Conservation (phyloP, 2,113 vertebrate genomes). For the Columba livia region DNA sequence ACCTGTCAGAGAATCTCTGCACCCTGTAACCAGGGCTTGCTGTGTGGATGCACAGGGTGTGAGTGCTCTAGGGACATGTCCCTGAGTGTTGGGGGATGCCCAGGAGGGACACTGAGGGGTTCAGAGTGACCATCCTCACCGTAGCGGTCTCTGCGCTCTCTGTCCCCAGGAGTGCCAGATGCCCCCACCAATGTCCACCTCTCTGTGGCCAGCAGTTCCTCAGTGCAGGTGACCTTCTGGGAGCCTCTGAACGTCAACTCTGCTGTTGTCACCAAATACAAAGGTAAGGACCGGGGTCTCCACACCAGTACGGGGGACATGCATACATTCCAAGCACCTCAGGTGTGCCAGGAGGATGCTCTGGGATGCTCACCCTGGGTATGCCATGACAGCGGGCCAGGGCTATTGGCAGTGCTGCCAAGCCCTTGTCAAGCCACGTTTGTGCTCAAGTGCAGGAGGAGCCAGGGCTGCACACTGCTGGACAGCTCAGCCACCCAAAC, state of each 20-base stretch:
- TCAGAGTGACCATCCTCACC: accelerated
- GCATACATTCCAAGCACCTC: not conserved
- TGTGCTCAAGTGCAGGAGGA: not conserved
- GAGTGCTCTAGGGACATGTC: accelerated
- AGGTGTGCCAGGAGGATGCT: accelerated
- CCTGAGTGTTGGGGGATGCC: accelerated
- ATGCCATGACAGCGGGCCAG: accelerated
- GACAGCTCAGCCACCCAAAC: not conserved
- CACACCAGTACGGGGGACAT: too few relatives aligned
- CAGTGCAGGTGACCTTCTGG: conserved; percentile 84
- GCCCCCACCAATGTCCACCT: conserved; percentile 79
- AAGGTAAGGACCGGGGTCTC: conserved; percentile 69
- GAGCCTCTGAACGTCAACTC: conserved; percentile 87
- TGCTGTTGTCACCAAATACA: conserved; percentile 90
- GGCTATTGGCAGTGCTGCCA: not conserved
- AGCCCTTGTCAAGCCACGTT: not conserved
- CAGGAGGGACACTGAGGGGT: not conserved
- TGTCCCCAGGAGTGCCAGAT: conserved; percentile 81
- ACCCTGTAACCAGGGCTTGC: not conserved
- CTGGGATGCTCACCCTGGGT: accelerated
- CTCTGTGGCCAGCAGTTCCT: conserved; percentile 84
- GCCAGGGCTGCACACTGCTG: not conserved
- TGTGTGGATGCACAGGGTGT: accelerated
- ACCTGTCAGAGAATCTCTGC: accelerated
- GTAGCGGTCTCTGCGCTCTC: not conserved